These are phyloP conservation scores for Motacilla alba DNA, from an alignment of 2,113 vertebrate species.

Conservation along the genomic window DNA sequence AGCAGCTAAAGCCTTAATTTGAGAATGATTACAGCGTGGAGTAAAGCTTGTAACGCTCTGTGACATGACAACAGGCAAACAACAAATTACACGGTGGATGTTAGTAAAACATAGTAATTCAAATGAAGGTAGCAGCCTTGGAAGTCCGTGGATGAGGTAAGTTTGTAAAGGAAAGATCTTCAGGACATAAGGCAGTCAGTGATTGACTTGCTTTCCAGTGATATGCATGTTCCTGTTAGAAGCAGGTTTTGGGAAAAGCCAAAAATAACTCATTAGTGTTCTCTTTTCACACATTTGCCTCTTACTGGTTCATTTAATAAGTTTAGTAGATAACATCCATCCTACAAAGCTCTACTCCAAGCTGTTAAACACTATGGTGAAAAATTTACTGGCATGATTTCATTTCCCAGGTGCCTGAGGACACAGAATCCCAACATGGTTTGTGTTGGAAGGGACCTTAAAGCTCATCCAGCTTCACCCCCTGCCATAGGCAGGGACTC, in stretches of 20 bases:
- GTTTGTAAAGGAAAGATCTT: neutral
- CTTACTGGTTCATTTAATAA: neutral
- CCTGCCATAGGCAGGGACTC: neutral
- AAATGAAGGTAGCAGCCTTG: constrained; percentile 12
- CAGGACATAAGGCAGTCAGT: neutral
- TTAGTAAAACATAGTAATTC: constrained; percentile 21
- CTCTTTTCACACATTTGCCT: neutral
- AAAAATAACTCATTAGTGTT: neutral
- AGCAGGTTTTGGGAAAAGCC: constrained; percentile 1
- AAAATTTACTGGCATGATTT: neutral
- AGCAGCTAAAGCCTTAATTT: constrained; percentile 40
- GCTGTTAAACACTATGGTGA: neutral
- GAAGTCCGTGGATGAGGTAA: neutral
- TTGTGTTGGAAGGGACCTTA: neutral
- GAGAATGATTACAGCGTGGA: neutral
- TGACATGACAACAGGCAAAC: constrained; percentile 42
- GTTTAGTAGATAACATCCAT: neutral
- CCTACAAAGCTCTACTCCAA: neutral
- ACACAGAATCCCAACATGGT: neutral
- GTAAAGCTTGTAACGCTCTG: constrained; percentile 11
- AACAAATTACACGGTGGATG: constrained; percentile 27
- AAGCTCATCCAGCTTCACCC: neutral
- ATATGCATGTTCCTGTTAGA: neutral
- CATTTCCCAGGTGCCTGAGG: neutral
- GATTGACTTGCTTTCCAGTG: neutral